Base-by-base conservation (phyloP, 2,797 vertebrate genomes). In the Todus mexicanus region DNA sequence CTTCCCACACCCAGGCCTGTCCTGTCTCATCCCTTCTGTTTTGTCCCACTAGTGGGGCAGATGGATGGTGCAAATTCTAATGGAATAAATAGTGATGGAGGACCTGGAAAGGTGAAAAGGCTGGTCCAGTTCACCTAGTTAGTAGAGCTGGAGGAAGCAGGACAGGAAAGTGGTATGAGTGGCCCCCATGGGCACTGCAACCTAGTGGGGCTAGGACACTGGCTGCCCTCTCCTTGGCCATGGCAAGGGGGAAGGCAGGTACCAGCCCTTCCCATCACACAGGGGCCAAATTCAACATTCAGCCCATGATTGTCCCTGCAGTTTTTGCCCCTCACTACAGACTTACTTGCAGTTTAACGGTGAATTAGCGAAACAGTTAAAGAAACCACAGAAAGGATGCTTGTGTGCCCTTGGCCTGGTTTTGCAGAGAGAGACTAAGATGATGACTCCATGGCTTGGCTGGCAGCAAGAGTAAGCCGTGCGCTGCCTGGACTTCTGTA, bases 351-450 rank as follows among this genome's bases (percentile, higher is more conserved):
- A 75, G 33, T 71, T 87, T 73, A 65, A 29, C 4, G 31, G 26
- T 83, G 87, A 65, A 35, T 91, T 74, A 45, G 37, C 57, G 42
- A 40, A 83, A 42, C 40, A 57, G 57, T 68, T 61, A 88, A 70
- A 64, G 38, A 73, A n/a, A 29, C 13, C 6, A 18, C 6, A 14
- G 54, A 10, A 69, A 68, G 56, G 48, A 63, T 70, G 51, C 40
- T 69, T 27, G 35, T 12, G 38, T 92, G 87, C 76, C 90, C 93
- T 92, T 94, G 90, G 92, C 91, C 87, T 95, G 83, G 20, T 93
- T 93, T 77, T 84, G 57, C 73, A 69, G 56, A 43, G 56, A 57
- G 47, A 82, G 8, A 19, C 29, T 33, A 5, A 90, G 15, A 33
- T 10, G n/a, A 53, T 54, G 65, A 91, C 57, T 35, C 60, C 61